Evolutionary conservation across 2,888 invertebrate species (phyloP).

Genomic region (Notodonta ziczac): DNA sequence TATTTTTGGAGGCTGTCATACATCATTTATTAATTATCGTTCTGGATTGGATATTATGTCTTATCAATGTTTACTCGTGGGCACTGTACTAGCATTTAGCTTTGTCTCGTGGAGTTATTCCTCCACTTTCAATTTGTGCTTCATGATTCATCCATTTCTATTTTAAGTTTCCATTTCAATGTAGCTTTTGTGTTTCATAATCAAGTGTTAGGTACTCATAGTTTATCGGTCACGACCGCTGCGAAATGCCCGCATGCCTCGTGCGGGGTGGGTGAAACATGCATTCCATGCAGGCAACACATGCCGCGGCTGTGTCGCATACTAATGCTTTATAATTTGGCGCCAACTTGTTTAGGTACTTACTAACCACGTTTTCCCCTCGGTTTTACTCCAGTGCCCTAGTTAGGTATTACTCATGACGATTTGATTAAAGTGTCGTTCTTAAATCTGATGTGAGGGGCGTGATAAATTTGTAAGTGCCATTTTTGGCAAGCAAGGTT

Average conservation of each 20-base stretch:
- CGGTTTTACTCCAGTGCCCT: not conserved
- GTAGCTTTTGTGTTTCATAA: conserved; percentile 9
- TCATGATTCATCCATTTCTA: too few species aligned
- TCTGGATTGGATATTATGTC: too few species aligned
- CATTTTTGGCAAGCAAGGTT: too few species aligned
- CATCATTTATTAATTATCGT: too few species aligned
- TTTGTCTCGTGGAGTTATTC: too few species aligned
- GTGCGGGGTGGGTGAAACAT: not conserved
- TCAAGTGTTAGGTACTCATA: conserved; percentile 11
- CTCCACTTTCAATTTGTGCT: too few species aligned
- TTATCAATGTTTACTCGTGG: too few species aligned
- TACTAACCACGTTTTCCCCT: not conserved
- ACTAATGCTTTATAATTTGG: not conserved
- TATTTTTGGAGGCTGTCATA: not conserved
- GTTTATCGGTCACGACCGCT: conserved; percentile 33
- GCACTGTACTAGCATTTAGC: too few species aligned
- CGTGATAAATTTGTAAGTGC: too few species aligned
- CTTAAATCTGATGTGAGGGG: too few species aligned
- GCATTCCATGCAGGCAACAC: not conserved
- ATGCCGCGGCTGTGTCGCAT: not conserved
- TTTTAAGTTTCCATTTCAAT: too few species aligned
- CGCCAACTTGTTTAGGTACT: not conserved
- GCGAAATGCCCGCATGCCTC: conserved; percentile 17
- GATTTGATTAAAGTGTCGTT: too few species aligned
- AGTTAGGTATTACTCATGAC: not conserved